phyloP scores from a whole-genome alignment of 2,113 vertebrate species.

The Naja naja region DNA sequence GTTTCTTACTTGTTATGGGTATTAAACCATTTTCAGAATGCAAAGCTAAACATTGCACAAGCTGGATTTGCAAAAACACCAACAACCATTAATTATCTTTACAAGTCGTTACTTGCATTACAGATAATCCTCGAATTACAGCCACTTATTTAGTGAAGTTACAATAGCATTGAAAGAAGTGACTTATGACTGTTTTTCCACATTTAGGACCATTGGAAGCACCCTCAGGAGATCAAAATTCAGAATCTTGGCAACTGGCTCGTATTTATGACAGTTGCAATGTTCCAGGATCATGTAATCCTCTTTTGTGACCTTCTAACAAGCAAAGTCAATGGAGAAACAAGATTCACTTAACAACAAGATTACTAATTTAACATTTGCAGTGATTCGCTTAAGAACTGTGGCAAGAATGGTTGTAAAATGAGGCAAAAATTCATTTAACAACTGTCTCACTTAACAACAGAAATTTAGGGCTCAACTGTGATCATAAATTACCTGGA shows the following conservation, averaged over 20 bases:
- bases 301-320: not conserved
- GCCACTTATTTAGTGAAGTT: not conserved
- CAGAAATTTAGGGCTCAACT: not conserved
- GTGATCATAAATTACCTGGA: not conserved
- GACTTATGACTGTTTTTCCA: not conserved
- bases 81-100: not conserved
- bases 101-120: conserved; percentile 10
- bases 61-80: not conserved
- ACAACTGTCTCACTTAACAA: not conserved
- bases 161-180: not conserved
- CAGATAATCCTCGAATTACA: not conserved
- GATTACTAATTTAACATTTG: not conserved
- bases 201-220: not conserved
- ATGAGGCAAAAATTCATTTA: not conserved
- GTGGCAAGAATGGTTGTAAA: not conserved
- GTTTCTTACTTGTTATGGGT: not conserved
- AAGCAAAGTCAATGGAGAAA: not conserved
- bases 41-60: not conserved
- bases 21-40: not conserved
- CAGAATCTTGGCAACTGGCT: not conserved
- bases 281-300: not conserved
- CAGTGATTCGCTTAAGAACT: not conserved
- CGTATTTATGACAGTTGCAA: not conserved
- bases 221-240: not conserved
- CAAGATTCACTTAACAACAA: not conserved